Base-by-base conservation (phyloP, 2,888 invertebrate genomes). In the Helleia helle region DNA sequence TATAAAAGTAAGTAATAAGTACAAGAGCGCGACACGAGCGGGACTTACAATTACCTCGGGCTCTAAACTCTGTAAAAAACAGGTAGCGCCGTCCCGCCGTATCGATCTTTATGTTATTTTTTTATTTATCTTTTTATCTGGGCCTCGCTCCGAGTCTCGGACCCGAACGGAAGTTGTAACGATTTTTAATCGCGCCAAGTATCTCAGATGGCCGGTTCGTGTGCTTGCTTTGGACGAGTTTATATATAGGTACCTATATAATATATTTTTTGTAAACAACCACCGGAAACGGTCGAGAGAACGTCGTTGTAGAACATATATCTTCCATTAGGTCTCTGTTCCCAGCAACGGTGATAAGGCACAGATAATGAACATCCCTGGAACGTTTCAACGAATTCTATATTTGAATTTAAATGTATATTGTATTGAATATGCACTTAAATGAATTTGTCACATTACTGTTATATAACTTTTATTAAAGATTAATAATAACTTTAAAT, bases 161-260 rank as follows among this genome's bases (percentile, higher is more conserved):
- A 65, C 63, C 63, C 72, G 70, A 83, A 79, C 84, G 83, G 84
- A 84, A 81, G 84, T 81, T 81, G 81, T 79, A 79, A 80, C 80
- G 75, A 81, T 80, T 81, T 81, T 84, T 81, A 81, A 83, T 83
- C 81, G 79, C 68, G 65, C 65, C 75, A 71, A 76, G 76, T 79
- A 81, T 83, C 79, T 79, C 63, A 66, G 62, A 63, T 62, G 72
- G 69, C 66, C 70, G 63, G 74, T 74, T 65, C 64, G 64, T 65
- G 64, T 58, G 60, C 64, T 59, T 62, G 65, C 68, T 67, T 67
- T 59, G 69, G 71, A 71, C 72, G 69, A 65, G 22, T 22, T 22
- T 22, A 8, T 22, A 8, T 22, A 18, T 34, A 34, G 71, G 72
- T 74, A 71, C 72, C 64, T 71, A 67, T 62, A 52, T 49, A 49